Evolutionary conservation across 30 jellyfish, hydroid and myxozoan genomes (phyloP).

Genomic region (Turritopsis rubra): DNA sequence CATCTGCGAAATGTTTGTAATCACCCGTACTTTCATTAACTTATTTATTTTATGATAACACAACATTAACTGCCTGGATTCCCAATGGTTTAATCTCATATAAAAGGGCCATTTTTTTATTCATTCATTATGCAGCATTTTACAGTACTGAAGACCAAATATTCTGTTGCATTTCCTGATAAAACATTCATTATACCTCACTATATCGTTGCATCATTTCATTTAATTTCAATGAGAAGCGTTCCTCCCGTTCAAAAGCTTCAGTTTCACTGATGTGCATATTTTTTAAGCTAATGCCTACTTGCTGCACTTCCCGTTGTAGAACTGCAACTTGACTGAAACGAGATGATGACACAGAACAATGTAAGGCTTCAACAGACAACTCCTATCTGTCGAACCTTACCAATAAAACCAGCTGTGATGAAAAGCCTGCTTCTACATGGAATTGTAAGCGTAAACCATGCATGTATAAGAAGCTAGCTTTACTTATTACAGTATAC

Average conservation of each 20-base stretch:
- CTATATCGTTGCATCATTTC: slow-evolving; percentile 77
- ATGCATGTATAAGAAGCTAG: background rate
- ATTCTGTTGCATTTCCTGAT: background rate
- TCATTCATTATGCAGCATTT: background rate
- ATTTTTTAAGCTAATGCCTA: slow-evolving; percentile 75
- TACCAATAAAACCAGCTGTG: background rate
- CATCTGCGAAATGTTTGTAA: no score
- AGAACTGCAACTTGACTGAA: slow-evolving; percentile 50
- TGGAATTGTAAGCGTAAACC: no score
- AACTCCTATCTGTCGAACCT: slow-evolving; percentile 10
- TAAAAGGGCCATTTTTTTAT: no score
- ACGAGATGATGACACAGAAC: background rate
- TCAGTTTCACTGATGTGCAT: slow-evolving; percentile 87
- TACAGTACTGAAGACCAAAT: no score
- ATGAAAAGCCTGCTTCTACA: background rate
- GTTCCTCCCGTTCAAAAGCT: slow-evolving; percentile 85
- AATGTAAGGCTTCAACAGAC: background rate
- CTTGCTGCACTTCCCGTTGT: slow-evolving; percentile 63
- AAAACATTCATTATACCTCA: slow-evolving; percentile 36
- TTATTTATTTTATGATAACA: no score
- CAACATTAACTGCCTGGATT: no score
- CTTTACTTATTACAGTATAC: no score
- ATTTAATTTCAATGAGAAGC: slow-evolving; percentile 57
- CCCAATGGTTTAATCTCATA: no score
- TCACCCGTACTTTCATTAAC: no score